A percentile compares a stretch with the other conserved stretches of the same genome.
Conservation (phyloP, 1,140 invertebrate species). For the Oryctes rhinoceros region DNA sequence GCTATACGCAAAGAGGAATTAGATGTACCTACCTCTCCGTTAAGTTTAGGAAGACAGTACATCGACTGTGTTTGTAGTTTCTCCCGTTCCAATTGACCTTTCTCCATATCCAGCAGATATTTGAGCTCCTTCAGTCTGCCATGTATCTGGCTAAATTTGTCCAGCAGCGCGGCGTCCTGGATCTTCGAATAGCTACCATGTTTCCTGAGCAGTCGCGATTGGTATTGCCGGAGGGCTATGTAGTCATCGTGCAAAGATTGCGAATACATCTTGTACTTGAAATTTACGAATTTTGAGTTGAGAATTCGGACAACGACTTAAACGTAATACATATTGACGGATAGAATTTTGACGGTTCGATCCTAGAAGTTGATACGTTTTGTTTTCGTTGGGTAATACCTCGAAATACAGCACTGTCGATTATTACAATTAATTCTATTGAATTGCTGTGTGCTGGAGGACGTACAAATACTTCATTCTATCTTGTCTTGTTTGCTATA, state of each 20-base stretch:
- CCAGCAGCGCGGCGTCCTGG: neutral
- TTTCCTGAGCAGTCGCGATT: neutral
- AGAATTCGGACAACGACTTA: neutral
- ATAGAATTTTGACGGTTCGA: neutral
- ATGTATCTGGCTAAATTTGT: conserved; percentile 19
- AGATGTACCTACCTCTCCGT: neutral
- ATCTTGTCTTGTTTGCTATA: neutral
- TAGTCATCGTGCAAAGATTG: neutral
- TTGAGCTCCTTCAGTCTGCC: neutral
- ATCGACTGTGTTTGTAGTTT: conserved; percentile 4
- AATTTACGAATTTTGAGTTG: conserved; percentile 29
- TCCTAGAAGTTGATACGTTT: too few species aligned
- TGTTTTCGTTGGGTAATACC: too few species aligned
- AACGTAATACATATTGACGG: conserved; percentile 16
- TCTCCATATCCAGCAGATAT: conserved; percentile 9
- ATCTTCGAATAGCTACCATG: neutral
- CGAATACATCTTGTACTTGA: conserved; percentile 28
- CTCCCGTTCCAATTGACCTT: conserved; percentile 6
- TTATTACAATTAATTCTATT: too few species aligned
- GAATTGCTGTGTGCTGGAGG: too few species aligned
- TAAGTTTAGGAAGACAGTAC: conserved; percentile 4
- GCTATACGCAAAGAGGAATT: neutral
- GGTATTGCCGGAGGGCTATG: neutral
- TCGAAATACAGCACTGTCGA: too few species aligned
- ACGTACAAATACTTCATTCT: too few species aligned